Base-by-base conservation (phyloP, 2,113 vertebrate genomes). In the Leucopsar rothschildi region DNA sequence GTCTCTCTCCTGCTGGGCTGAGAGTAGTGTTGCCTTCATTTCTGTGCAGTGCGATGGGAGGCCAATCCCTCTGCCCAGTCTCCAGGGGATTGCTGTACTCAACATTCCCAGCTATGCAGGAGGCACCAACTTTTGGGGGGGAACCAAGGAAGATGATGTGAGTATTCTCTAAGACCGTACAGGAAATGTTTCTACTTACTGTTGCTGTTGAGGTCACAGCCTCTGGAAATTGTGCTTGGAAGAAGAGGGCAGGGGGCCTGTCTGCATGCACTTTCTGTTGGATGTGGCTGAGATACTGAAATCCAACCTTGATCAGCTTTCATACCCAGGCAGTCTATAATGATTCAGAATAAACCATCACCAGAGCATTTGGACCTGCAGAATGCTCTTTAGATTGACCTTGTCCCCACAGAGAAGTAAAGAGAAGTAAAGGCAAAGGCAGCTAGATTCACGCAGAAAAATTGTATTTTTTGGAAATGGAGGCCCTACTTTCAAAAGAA, bases 51-150 rank as follows among this genome's bases (percentile, higher is more conserved):
- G 99, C 7, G 99, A 99, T 8, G 99, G 99, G 25, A 98, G 98
- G 17, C 98, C 98, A 13, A 99, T 99, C 93, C 99, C 98, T 28
- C 97, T 99, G 57, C 99, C 99, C 87, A 99, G 99, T 81, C 98
- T 99, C 28, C 99, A 99, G 96, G 99, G 99, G 7, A 99, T 99
- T 11, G 99, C 99, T 1, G 99, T 99, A 22, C 97, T 99, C 77
- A 99, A 99, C 97, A 99, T 99, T 82, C 99, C 99, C 29, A 99
- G 99, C 92, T 99, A 99, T 2, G 99, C 99, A 4, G 99, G 99
- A 90, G 99, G 99, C 75, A 99, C 99, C 93, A 99, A 99, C 97
- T 99, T 99, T 97, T 99, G 99, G 99, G 99, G 99, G 1, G 99
- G 99, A 55, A 99, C 99, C 94, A 99, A 99, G 92, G 99, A 99